A percentile compares a stretch with the other conserved stretches of the same genome.
Conservation (phyloP, 2,113 vertebrate genomes). For the Clarias batrachus region DNA sequence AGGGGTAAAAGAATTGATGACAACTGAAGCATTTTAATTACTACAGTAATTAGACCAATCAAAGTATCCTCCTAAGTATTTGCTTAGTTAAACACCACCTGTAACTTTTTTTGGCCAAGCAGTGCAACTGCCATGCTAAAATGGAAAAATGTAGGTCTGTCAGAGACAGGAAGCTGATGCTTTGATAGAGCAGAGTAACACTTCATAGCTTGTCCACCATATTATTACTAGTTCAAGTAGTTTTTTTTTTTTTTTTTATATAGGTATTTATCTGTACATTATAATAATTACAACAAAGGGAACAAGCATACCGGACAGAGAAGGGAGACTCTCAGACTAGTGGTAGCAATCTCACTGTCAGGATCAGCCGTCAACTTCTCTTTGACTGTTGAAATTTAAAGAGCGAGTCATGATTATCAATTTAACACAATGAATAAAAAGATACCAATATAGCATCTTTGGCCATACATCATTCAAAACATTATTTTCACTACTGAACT, state of each 20-base stretch:
- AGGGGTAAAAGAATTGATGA: too few species aligned
- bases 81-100: too few species aligned
- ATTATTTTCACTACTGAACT: constrained; percentile 51
- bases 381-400: constrained; percentile 79
- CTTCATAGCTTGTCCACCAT: not conserved
- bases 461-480: not conserved
- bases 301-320: constrained; percentile 85
- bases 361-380: constrained; percentile 97
- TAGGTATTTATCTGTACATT: too few species aligned
- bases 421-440: not conserved
- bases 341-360: constrained; percentile 98
- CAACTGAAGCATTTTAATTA: too few species aligned
- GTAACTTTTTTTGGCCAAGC: too few species aligned
- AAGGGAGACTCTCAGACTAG: constrained; percentile 93
- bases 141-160: not conserved
- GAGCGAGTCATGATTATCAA: not conserved
- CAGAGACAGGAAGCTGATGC: not conserved
- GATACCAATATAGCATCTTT: not conserved
- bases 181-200: not conserved
- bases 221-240: not conserved
- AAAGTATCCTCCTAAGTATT: too few species aligned
- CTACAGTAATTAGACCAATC: too few species aligned
- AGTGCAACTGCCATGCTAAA: not conserved
- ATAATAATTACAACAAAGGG: not conserved
- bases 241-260: not conserved